Conservation (phyloP, 2,113 vertebrate genomes). For the Podarcis muralis region DNA sequence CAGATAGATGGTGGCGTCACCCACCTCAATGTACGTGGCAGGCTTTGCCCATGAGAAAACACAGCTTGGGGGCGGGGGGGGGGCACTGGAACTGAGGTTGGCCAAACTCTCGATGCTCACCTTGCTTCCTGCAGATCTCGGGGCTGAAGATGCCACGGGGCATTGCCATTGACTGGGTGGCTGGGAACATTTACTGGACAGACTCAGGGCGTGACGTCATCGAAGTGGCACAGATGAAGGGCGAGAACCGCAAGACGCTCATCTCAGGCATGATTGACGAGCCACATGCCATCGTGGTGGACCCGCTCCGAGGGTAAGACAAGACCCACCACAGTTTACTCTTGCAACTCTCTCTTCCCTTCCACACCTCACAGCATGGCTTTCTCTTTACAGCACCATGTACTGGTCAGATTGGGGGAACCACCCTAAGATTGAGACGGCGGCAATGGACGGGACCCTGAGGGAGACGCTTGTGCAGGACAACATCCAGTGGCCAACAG, state of each 20-base stretch:
- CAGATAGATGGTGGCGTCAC: constrained; percentile 86
- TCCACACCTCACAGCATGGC: neutral
- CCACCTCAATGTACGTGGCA: constrained; percentile 83
- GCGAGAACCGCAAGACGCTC: constrained; percentile 93
- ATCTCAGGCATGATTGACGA: constrained; percentile 98
- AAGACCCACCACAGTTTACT: rapidly evolving
- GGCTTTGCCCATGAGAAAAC: neutral
- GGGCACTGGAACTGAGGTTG: no score
- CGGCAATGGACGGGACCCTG: constrained; percentile 95
- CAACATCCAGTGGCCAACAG: constrained; percentile 98
- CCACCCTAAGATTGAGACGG: constrained; percentile 96
- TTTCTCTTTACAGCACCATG: constrained; percentile 84
- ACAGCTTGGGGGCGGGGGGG: no score
- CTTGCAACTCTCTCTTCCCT: neutral
- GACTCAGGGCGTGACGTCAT: constrained; percentile 96
- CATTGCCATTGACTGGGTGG: constrained; percentile 96
- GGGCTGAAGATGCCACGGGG: constrained; percentile 95
- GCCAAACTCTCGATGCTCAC: neutral
- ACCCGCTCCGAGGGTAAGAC: constrained; percentile 88
- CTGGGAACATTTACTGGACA: constrained; percentile 96
- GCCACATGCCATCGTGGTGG: constrained; percentile 93
- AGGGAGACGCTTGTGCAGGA: constrained; percentile 93
- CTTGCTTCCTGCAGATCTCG: constrained; percentile 80
- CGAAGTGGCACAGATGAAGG: constrained; percentile 94
- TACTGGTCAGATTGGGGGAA: constrained; percentile 99